These are phyloP conservation scores for Aphelenchoides avenae DNA, from an alignment of 1,140 invertebrate genomes.

Conservation along the genomic window DNA sequence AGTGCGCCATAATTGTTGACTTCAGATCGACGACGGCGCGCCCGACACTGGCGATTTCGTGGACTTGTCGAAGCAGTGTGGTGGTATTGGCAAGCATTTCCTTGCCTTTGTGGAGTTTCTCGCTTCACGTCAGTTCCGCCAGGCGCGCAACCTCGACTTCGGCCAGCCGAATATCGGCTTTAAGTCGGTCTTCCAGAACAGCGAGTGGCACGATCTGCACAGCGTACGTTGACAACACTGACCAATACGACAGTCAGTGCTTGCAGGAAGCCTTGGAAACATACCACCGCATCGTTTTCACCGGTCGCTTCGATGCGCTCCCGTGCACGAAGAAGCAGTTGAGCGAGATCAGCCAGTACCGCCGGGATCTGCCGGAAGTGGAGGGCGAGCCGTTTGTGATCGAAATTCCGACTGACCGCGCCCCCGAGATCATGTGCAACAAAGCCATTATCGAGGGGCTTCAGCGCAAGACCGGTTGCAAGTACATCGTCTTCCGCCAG, in stretches of 20 bases:
- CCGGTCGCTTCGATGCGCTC: slow-evolving; percentile 29
- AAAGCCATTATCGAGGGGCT: slow-evolving; percentile 25
- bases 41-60: too few species aligned
- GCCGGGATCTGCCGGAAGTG: neutral
- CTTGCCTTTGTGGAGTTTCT: slow-evolving; percentile 36
- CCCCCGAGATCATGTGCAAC: slow-evolving; percentile 20
- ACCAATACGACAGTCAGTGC: neutral
- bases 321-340: slow-evolving; percentile 30
- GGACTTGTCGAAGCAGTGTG: slow-evolving; percentile 31
- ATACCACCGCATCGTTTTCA: slow-evolving; percentile 45
- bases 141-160: slow-evolving; percentile 27
- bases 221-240: slow-evolving; percentile 26
- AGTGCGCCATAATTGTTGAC: neutral
- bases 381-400: slow-evolving; percentile 46
- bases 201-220: slow-evolving; percentile 21
- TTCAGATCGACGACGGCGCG: too few species aligned
- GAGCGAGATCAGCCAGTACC: slow-evolving; percentile 9
- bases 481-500: slow-evolving; percentile 34
- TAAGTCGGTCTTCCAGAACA: slow-evolving; percentile 15
- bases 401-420: slow-evolving; percentile 22
- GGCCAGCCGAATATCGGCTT: slow-evolving; percentile 21
- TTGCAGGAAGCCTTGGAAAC: slow-evolving; percentile 39
- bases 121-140: slow-evolving; percentile 29
- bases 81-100: slow-evolving; percentile 39
- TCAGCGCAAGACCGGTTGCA: slow-evolving; percentile 20